Evolutionary conservation across 2,888 invertebrate genomes (phyloP), one percentile per base, ranked within the genome.

Genomic region (Drosophila nigricruria): DNA sequence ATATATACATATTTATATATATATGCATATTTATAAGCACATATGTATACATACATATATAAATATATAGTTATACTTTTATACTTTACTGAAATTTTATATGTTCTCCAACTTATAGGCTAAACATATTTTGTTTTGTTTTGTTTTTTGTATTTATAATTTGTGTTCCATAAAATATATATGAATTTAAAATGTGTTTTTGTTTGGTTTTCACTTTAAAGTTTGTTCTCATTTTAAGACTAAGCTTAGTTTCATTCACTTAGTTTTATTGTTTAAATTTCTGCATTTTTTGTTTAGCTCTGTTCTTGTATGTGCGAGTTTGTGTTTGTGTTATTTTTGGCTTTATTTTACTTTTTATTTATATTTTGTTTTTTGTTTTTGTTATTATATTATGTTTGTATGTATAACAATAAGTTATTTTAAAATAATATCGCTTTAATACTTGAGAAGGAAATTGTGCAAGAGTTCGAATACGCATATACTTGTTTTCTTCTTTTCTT

Each of bases 341-440:
- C 43, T 68, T 68, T 57, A 30, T 59, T 60, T 62, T 75, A 57
- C 66, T 63, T 58, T 81, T 79, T 14, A 4, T 63, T 66, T 59
- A 64, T 72, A 61, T 77, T 67, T 79, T 60, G 60, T 63, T 82
- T 79, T 79, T 64, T 34, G 54, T 57, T 54, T 66, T 77, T 79
- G 63, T 70, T 61, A 58, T 75, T 72, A 66, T 82, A 84, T 76
- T 78, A 82, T 84, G 78, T 75, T 74, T 79, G 64, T 81, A 73
- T 76, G 76, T 73, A 70, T 83, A 84, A 86, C 77, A 84, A 83
- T 84, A 86, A 74, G 62, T 79, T 86, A 76, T 65, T 85, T 83
- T 77, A 79, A 87, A 86, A 86, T 86, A 87, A 87, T 87, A 87
- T 87, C 86, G 88, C 83, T 86, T 88, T 87, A 87, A 87, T 87